Conservation (phyloP, 2,797 vertebrate genomes). For the Sparus aurata region DNA sequence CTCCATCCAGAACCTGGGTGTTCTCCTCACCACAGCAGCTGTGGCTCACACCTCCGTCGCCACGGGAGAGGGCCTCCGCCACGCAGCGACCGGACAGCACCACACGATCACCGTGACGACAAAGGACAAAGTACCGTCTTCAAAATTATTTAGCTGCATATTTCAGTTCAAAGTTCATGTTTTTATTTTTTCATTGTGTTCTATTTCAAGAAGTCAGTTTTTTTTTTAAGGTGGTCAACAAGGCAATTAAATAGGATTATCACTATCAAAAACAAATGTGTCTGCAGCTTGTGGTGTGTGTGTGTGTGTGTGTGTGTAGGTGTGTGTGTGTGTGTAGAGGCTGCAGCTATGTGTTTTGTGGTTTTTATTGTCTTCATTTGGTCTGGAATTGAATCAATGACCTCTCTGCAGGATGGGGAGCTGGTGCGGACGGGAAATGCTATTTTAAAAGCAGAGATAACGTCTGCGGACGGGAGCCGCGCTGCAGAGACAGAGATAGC, state of each 20-base stretch:
- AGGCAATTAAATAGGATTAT: slow-evolving; percentile 1
- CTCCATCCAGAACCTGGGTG: slow-evolving; percentile 95
- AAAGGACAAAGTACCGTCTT: slow-evolving; percentile 90
- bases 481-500: slow-evolving; percentile 85
- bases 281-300: not conserved
- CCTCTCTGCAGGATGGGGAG: slow-evolving; percentile 86
- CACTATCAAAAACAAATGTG: slow-evolving; percentile 4
- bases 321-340: slow-evolving; percentile 7
- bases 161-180: not conserved
- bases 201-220: not conserved
- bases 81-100: slow-evolving; percentile 92
- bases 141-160: not conserved
- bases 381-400: slow-evolving; percentile 14
- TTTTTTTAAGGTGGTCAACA: not conserved
- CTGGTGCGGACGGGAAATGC: slow-evolving; percentile 93
- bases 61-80: slow-evolving; percentile 93
- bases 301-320: no score
- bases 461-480: slow-evolving; percentile 82
- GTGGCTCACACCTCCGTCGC: slow-evolving; percentile 93
- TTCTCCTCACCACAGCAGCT: slow-evolving; percentile 92
- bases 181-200: not conserved
- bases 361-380: not conserved
- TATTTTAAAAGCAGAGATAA: slow-evolving; percentile 88
- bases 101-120: slow-evolving; percentile 93
- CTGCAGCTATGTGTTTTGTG: no score